phyloP scores from a whole-genome alignment of 2,113 vertebrate genomes.

The Chiloscyllium plagiosum region DNA sequence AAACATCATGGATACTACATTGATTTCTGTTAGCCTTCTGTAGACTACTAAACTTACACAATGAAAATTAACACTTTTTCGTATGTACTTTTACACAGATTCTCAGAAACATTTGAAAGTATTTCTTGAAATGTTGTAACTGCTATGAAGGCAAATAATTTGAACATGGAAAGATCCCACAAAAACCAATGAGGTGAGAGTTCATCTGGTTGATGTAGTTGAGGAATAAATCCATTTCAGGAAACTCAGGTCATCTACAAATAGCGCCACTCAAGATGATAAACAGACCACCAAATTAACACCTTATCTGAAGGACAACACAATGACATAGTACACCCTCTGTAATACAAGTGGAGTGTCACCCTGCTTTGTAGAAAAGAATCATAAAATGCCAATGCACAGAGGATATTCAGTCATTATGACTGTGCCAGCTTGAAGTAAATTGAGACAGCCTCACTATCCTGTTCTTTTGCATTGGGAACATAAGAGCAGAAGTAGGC shows the following conservation, averaged over 20 bases:
- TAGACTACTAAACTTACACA: neutral
- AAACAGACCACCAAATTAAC: neutral
- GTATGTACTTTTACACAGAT: neutral
- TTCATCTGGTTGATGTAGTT: neutral
- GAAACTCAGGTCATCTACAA: neutral
- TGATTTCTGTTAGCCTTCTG: neutral
- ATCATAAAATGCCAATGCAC: neutral
- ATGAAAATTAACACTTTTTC: neutral
- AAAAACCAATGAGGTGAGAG: neutral
- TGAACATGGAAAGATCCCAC: neutral
- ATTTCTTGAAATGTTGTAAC: neutral
- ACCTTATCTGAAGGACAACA: neutral
- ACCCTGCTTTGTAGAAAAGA: neutral
- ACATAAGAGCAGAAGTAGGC: too few species aligned
- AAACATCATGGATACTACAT: neutral
- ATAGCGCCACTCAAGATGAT: neutral
- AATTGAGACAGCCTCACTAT: neutral
- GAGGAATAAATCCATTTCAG: neutral
- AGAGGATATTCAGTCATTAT: neutral
- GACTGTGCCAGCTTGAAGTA: neutral
- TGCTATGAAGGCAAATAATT: neutral
- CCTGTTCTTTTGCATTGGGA: neutral
- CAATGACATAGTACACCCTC: neutral
- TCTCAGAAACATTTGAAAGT: neutral
- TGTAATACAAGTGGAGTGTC: neutral